Conservation (phyloP, 2,797 vertebrate genomes). For the Sylvia borin region DNA sequence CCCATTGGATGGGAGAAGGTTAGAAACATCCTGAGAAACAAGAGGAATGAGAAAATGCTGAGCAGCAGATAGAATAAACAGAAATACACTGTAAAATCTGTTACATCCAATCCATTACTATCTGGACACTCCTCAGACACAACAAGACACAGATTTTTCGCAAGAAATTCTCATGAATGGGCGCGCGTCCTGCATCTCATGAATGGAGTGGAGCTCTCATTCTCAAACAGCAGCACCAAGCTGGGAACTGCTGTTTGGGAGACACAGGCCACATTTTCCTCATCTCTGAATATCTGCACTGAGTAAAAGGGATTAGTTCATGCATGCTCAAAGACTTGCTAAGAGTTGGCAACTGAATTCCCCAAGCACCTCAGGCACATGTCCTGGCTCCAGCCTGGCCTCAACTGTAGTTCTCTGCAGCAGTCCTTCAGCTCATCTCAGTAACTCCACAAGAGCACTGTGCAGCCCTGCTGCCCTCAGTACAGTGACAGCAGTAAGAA, state of each 20-base stretch:
- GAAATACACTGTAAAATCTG: neutral
- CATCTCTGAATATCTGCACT: neutral
- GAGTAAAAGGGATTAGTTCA: neutral
- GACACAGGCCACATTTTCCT: fast-evolving
- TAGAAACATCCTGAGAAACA: neutral
- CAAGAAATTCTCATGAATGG: fast-evolving
- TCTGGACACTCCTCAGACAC: neutral
- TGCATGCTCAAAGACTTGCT: neutral
- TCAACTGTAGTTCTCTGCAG: neutral
- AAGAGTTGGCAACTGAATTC: neutral
- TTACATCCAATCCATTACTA: neutral
- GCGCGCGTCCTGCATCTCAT: fast-evolving
- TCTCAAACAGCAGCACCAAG: neutral
- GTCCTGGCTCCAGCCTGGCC: neutral
- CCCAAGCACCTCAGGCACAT: fast-evolving
- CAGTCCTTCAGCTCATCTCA: neutral
- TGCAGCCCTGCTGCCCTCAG: neutral
- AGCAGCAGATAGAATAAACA: neutral
- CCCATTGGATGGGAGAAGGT: neutral
- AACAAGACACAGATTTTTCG: neutral
- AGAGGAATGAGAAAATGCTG: neutral
- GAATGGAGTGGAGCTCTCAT: neutral
- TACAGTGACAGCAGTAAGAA: neutral
- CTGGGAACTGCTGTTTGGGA: neutral
- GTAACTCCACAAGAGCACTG: neutral